Conservation (phyloP, 2,113 vertebrate genomes). For the Coryphaenoides rupestris region DNA sequence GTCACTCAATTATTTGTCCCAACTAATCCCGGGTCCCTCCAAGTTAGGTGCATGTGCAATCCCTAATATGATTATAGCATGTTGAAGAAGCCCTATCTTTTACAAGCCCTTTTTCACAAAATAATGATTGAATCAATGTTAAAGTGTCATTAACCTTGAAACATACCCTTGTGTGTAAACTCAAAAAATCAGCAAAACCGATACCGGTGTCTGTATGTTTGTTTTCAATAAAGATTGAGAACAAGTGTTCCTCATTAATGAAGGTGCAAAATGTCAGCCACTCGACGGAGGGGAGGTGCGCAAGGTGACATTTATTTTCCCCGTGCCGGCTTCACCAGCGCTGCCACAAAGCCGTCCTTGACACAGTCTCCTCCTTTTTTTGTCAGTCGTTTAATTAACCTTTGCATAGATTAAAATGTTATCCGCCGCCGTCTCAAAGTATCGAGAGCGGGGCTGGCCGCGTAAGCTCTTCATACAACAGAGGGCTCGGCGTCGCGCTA, state of each 20-base stretch:
- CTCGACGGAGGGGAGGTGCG: constrained; percentile 7
- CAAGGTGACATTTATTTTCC: constrained; percentile 52
- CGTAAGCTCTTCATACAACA: constrained; percentile 13
- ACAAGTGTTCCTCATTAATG: constrained; percentile 39
- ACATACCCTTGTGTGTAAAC: too few relatives aligned
- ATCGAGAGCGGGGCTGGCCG: not conserved
- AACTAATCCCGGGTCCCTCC: too few relatives aligned
- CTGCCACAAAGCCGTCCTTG: constrained; percentile 26
- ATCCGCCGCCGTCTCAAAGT: constrained; percentile 27
- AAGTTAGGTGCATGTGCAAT: too few relatives aligned
- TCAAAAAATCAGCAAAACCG: too few relatives aligned
- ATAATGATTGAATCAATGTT: too few relatives aligned
- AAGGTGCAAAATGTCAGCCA: constrained; percentile 33
- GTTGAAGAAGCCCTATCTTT: too few relatives aligned
- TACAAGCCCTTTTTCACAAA: too few relatives aligned
- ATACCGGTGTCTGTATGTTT: too few relatives aligned
- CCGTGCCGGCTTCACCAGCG: constrained; percentile 18
- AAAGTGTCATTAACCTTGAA: too few relatives aligned
- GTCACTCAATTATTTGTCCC: too few relatives aligned
- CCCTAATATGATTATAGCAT: too few relatives aligned
- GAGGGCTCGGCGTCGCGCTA: constrained; percentile 11
- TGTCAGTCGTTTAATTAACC: constrained; percentile 43
- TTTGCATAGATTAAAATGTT: constrained; percentile 43
- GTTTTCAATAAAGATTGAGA: constrained; percentile 44
- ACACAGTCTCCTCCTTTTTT: constrained; percentile 31